A percentile compares a stretch with the other conserved stretches of the same genome.
Evolutionary conservation across 1,140 invertebrate species (phyloP).

Genomic region (Araneus ventricosus): DNA sequence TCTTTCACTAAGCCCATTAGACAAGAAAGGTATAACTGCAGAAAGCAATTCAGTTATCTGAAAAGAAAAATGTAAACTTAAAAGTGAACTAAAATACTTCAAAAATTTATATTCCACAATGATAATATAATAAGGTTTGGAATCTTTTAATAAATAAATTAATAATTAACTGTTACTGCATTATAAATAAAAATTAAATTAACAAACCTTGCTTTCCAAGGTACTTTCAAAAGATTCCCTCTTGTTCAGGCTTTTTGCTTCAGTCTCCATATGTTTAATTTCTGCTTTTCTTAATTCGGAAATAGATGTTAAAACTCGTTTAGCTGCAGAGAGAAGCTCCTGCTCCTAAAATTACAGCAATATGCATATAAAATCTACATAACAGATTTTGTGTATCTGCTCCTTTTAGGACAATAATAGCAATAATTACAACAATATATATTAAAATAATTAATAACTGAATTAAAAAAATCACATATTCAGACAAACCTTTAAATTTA

Average conservation of each 20-base stretch:
- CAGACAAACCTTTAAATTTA: not conserved
- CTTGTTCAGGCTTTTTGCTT: not conserved
- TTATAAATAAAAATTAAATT: not conserved
- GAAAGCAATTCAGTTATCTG: not conserved
- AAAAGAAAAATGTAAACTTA: not conserved
- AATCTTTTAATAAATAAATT: no score
- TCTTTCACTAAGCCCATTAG: not conserved
- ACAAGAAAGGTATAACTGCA: not conserved
- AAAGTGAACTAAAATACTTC: not conserved
- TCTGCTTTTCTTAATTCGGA: conserved; percentile 1
- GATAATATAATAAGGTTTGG: no score
- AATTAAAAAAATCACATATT: not conserved
- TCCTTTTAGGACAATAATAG: no score
- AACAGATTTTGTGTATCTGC: no score
- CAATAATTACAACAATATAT: no score
- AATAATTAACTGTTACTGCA: not conserved
- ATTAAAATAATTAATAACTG: no score
- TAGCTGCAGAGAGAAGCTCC: not conserved
- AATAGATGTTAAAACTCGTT: not conserved
- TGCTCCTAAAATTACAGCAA: conserved; percentile 18
- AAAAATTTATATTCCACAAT: not conserved
- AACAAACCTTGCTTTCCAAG: conserved; percentile 33
- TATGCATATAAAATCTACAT: not conserved
- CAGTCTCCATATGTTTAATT: not conserved
- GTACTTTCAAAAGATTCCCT: not conserved